Conservation (phyloP, 53 echinoderm and acorn worm species). For the Temnopleurus reevesii region DNA sequence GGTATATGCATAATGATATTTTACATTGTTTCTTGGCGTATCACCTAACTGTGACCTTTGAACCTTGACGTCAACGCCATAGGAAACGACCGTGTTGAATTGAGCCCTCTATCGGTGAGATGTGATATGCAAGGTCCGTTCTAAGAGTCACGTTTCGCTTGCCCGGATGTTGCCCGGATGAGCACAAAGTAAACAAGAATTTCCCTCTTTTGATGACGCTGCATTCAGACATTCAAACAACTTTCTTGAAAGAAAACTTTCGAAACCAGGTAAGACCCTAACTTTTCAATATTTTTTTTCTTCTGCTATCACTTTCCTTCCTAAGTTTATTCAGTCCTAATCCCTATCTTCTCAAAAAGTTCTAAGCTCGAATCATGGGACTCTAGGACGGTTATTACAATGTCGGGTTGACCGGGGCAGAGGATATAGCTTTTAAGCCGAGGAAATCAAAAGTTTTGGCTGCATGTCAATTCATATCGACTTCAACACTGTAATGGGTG, state of each 20-base stretch:
- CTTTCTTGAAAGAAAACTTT: constrained; percentile 5
- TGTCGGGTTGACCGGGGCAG: constrained; percentile 38
- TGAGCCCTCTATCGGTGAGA: constrained; percentile 38
- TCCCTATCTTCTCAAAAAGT: background rate
- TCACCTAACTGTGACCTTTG: constrained; percentile 12
- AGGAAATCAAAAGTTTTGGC: constrained; percentile 61
- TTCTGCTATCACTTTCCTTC: constrained; percentile 12
- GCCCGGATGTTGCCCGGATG: constrained; percentile 33
- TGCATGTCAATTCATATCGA: constrained; percentile 47
- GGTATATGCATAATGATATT: too few species aligned
- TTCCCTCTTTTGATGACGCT: constrained; percentile 15
- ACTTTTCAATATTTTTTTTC: background rate
- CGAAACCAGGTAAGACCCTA: constrained; percentile 31
- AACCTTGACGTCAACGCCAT: background rate
- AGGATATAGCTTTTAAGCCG: constrained; percentile 51
- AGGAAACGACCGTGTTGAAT: background rate
- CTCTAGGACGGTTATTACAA: constrained; percentile 45
- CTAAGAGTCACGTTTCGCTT: constrained; percentile 10
- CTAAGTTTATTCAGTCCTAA: background rate
- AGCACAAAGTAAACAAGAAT: constrained; percentile 1
- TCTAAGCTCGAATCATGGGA: background rate
- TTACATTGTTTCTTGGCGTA: background rate
- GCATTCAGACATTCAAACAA: background rate
- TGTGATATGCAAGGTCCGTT: background rate
- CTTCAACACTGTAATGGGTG: constrained; percentile 46